These are phyloP conservation scores for Hydrotaea diabolus DNA, from an alignment of 2,888 invertebrate genomes.

Conservation along the genomic window DNA sequence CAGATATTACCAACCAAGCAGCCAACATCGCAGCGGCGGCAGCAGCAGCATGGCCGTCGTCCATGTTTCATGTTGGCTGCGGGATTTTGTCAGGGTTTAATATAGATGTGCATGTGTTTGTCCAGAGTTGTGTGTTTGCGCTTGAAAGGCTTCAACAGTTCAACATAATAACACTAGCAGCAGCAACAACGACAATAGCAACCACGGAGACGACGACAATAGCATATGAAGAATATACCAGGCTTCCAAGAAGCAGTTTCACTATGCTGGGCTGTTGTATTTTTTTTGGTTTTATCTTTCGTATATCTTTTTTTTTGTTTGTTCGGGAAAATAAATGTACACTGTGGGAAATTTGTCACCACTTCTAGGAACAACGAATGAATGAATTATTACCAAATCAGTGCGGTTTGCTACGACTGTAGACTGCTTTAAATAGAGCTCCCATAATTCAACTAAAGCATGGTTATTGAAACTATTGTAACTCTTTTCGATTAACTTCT, in stretches of 20 bases:
- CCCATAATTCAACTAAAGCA: too few relatives aligned
- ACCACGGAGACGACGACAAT: constrained; percentile 18
- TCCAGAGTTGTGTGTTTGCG: constrained; percentile 38
- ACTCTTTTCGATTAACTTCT: too few relatives aligned
- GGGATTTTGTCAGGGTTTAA: constrained; percentile 46
- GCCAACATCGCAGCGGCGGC: too few relatives aligned
- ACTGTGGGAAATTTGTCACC: constrained; percentile 27
- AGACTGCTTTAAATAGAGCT: too few relatives aligned
- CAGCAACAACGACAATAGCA: constrained; percentile 56
- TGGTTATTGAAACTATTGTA: too few relatives aligned
- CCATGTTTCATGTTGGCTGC: constrained; percentile 34
- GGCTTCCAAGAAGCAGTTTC: constrained; percentile 45
- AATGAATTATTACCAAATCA: too few relatives aligned
- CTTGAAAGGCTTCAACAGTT: constrained; percentile 64
- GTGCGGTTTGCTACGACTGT: too few relatives aligned
- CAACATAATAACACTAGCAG: constrained; percentile 32
- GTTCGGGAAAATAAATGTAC: not conserved
- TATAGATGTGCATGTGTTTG: constrained; percentile 29
- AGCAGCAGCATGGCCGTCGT: constrained; percentile 17
- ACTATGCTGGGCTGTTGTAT: constrained; percentile 15
- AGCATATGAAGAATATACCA: constrained; percentile 33
- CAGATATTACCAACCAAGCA: constrained; percentile 38
- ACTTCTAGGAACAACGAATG: not conserved
- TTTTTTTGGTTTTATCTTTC: constrained; percentile 23
- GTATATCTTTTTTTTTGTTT: not conserved